Percentiles rank a stretch among this genome's conserved stretches.
Conservation (phyloP, 1,140 invertebrate species). For the Aricia agestis region DNA sequence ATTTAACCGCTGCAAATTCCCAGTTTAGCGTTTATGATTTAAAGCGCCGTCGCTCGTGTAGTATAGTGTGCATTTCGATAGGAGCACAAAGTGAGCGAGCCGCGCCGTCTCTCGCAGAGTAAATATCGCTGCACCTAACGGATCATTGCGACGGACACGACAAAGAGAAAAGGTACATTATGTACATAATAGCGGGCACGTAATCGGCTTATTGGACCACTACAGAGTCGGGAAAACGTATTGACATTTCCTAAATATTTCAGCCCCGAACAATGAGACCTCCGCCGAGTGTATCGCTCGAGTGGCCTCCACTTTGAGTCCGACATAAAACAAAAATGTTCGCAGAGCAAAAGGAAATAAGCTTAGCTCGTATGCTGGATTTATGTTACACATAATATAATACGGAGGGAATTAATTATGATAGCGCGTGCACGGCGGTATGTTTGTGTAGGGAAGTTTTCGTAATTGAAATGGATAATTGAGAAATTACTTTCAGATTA, state of each 20-base stretch:
- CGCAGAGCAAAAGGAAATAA: neutral
- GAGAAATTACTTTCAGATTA: neutral
- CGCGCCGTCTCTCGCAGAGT: neutral
- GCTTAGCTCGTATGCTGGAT: neutral
- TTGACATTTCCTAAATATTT: slow-evolving; percentile 3
- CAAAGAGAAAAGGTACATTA: neutral
- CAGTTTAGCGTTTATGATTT: neutral
- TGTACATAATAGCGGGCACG: slow-evolving; percentile 4
- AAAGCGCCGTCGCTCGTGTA: neutral
- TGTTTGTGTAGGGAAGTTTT: slow-evolving; percentile 1
- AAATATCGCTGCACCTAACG: neutral
- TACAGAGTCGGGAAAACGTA: neutral
- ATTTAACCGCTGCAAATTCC: too few species aligned
- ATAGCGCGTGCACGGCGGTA: neutral
- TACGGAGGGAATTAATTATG: neutral
- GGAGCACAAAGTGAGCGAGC: neutral
- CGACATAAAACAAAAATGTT: neutral
- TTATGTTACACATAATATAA: neutral
- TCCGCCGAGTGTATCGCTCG: neutral
- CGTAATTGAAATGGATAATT: neutral
- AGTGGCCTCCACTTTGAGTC: neutral
- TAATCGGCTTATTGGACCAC: slow-evolving; percentile 12
- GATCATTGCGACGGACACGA: slow-evolving; percentile 1
- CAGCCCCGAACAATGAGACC: neutral
- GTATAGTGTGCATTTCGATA: neutral